Evolutionary conservation across 2,797 vertebrate genomes (phyloP), one percentile per base, ranked within the genome.

Genomic region (Dallia pectoralis): DNA sequence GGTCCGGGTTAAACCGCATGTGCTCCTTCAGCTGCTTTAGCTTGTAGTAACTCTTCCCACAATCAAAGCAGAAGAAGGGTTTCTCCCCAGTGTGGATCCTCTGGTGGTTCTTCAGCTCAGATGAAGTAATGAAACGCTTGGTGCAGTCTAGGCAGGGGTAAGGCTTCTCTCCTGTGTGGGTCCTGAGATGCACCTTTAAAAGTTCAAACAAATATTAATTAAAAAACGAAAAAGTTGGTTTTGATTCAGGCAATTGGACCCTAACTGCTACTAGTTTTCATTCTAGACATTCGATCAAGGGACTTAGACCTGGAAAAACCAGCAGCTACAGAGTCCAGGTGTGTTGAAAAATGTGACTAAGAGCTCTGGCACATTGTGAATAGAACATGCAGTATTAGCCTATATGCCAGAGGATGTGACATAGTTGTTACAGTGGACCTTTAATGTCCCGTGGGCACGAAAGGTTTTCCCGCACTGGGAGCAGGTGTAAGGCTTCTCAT

Each of bases 11-110:
- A 19, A 36, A 40, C 65, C 14, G 40, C 65, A 40, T 14, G 19
- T 67, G 65, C 8, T 67, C 33, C 65, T 36, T 67, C 65, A 67
- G 65, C n/a, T 40, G 65, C 32, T 40, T 40, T 36, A 40, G 33
- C 16, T 40, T 33, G 15, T 14, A 40, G 36, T 40, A 67, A 40
- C 65, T 36, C 65, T 67, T 67, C 22, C 22, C 33, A 67, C 65
- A 67, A 19, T 40, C n/a, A 22, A 5, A 40, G 65, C 65, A 67
- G 32, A 12, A 22, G 65, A 40, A 40, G 3, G 65, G 65, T 18
- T 47, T 67, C 33, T 67, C 65, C 19, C n/a, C 65, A 1, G 65
- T 47, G 65, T 67, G 65, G 8, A 47, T 40, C 65, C 33, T 36
- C 65, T 40, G 36, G 32, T 67, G 65, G 1, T 25, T 25, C 53